Conservation (phyloP, 2,113 vertebrate species). For the Macrotus californicus region DNA sequence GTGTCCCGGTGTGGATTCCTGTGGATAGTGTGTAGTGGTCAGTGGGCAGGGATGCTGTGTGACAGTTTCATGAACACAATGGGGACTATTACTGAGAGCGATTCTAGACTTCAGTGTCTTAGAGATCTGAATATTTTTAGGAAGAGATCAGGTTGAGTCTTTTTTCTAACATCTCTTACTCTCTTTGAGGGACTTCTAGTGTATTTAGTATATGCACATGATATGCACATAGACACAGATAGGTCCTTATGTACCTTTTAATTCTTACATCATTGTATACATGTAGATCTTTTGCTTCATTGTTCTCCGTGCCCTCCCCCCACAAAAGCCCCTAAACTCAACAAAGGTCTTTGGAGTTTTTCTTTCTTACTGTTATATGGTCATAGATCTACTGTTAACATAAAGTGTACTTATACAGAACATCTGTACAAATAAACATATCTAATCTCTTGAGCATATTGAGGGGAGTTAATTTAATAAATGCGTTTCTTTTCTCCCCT, state of each 20-base stretch:
- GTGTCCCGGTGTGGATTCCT: background rate
- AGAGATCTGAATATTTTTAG: background rate
- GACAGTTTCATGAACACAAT: background rate
- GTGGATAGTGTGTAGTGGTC: background rate
- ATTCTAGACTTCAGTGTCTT: background rate
- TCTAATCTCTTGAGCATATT: background rate
- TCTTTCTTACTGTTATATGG: background rate
- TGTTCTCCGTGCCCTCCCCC: fast-evolving
- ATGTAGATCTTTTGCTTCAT: background rate
- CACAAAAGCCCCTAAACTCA: background rate
- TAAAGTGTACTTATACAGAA: background rate
- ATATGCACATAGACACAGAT: background rate
- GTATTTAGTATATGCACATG: background rate
- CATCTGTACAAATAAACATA: background rate
- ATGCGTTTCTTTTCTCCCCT: background rate
- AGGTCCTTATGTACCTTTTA: background rate
- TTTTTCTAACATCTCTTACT: background rate
- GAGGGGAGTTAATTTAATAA: background rate
- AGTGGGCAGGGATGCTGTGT: background rate
- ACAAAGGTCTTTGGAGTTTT: background rate
- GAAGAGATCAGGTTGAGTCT: background rate
- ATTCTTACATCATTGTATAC: background rate
- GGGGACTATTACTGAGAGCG: background rate
- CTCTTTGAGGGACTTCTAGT: background rate
- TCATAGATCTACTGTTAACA: background rate